phyloP scores from a whole-genome alignment of 2,113 vertebrate genomes.

The Leucopsar rothschildi region DNA sequence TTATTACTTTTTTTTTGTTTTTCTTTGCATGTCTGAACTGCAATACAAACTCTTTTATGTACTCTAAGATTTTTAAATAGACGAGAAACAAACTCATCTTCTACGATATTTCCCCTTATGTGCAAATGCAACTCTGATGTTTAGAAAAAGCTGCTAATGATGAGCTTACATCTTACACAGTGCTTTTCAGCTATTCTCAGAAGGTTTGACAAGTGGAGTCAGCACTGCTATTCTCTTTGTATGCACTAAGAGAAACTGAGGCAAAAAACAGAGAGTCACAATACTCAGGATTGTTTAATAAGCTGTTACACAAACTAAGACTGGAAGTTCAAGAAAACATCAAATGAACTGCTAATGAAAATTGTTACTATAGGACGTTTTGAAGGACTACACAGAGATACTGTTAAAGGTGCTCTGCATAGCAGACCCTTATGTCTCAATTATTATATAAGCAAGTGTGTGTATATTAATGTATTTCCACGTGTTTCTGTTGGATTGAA shows the following conservation, averaged over 20 bases:
- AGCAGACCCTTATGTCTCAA: background rate
- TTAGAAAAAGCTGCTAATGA: background rate
- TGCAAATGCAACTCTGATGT: background rate
- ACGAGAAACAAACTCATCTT: background rate
- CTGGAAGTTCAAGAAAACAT: background rate
- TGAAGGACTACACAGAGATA: background rate
- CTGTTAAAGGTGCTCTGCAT: background rate
- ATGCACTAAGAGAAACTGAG: background rate
- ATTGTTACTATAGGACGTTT: background rate
- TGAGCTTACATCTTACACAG: background rate
- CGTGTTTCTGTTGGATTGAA: background rate
- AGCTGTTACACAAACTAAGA: background rate
- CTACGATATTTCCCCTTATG: background rate
- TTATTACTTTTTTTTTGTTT: background rate
- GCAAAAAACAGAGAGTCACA: background rate
- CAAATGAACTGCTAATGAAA: background rate
- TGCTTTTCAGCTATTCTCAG: background rate
- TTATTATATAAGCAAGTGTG: background rate
- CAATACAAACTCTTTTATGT: background rate
- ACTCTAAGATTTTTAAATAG: background rate
- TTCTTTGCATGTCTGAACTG: background rate
- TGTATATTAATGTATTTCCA: background rate
- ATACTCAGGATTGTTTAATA: background rate
- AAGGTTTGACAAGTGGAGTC: background rate
- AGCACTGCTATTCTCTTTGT: background rate